phyloP scores from a whole-genome alignment of 2,797 vertebrate species.

The Onychomys arenicola region DNA sequence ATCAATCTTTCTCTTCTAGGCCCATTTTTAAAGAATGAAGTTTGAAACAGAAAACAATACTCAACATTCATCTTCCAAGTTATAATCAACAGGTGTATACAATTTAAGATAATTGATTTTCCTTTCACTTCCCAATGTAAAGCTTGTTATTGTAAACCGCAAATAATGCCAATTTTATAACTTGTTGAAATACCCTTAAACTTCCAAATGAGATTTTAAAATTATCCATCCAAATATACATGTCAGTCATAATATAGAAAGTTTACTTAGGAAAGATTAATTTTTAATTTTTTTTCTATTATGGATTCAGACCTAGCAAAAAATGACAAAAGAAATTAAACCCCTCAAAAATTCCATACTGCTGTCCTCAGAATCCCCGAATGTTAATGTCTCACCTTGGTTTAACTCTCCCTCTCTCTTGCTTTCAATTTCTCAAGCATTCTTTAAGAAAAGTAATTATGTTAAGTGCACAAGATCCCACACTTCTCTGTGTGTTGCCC shows the following conservation, averaged over 20 bases:
- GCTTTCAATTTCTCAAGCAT: not conserved
- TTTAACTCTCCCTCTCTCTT: not conserved
- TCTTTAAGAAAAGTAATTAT: not conserved
- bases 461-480: not conserved
- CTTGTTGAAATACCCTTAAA: conserved; percentile 12
- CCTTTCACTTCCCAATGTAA: not conserved
- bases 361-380: not conserved
- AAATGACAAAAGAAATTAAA: not conserved
- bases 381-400: conserved; percentile 7
- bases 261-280: not conserved
- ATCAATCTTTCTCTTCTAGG: not conserved
- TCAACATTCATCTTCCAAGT: not conserved
- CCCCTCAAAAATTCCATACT: not conserved
- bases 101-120: conserved; percentile 26
- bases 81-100: not conserved
- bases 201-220: conserved; percentile 46
- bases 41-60: conserved; percentile 31
- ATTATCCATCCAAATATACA: conserved; percentile 19
- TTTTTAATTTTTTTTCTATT: not conserved
- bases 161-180: conserved; percentile 13
- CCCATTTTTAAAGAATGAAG: not conserved
- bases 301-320: conserved; percentile 10
- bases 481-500: not conserved
- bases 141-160: not conserved
- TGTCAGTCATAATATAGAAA: not conserved